Base-by-base conservation (phyloP, 1,140 invertebrate genomes). In the Zaprionus gabonicus region DNA sequence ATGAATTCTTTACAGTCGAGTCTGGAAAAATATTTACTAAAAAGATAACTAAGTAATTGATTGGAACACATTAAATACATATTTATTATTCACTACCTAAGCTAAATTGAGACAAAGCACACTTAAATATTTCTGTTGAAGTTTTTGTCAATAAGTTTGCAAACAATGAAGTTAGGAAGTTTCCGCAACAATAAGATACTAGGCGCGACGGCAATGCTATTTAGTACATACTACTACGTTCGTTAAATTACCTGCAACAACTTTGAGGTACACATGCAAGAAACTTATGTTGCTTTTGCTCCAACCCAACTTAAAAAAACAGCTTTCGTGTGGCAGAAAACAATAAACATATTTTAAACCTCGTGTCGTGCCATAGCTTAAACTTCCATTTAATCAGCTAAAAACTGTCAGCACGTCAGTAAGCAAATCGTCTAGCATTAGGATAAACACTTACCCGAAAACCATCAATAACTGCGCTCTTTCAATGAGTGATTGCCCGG, bases 391-490 rank as follows among this genome's bases (percentile, higher is more conserved):
- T 25, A 51, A 51, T 51, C 23, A 23, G 20, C 9, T 12, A 51
- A 51, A 46, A 23, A 1, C 46, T 51, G 20, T 51, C 46, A 12
- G 20, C 41, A 46, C 17, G 41, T 20, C 46, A 51, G 46, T 13
- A 23, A 20, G 20, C 1, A 49, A 49, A 49, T 49, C 20, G 9
- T 23, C 1, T 46, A n/a, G 15, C 10, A 44, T 58, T 53, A 64
- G 28, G 15, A 27, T 65, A 53, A 55, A 53, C 34, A 53, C 60
- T 76, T 44, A 65, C 38, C 34, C 9, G 44, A 31, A 58, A 23
- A 41, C 34, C 28, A 71, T 71, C 58, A 57, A 71, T 75, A 64
- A 64, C 41, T 71, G 59, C 31, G 49, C 44, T 49, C 17, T 23
- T 57, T 27, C 36, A 27, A 51, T 57, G 58, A 55, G 12, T 36